Conservation (phyloP, 1,140 invertebrate genomes). For the Lutraria rhynchaena region DNA sequence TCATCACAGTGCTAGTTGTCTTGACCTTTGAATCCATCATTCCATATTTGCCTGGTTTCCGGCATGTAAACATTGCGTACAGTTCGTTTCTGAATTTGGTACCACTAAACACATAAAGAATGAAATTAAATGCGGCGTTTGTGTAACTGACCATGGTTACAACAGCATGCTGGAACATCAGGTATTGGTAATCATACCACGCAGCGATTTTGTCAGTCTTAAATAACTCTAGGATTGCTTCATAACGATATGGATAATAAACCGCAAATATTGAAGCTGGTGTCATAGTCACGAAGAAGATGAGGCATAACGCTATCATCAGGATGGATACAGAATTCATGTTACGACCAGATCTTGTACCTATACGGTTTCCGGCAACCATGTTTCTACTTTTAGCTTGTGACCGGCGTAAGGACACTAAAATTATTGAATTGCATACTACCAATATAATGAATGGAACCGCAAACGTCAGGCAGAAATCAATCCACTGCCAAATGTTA, state of each 20-base stretch:
- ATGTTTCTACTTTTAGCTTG: background rate
- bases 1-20: background rate
- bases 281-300: conserved; percentile 45
- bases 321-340: conserved; percentile 17
- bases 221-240: background rate
- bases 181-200: conserved; percentile 11
- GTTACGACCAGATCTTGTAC: background rate
- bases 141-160: conserved; percentile 43
- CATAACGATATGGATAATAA: background rate
- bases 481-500: conserved; percentile 35
- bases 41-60: background rate
- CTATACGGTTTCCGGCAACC: background rate
- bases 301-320: conserved; percentile 22
- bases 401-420: conserved; percentile 4
- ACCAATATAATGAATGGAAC: conserved; percentile 21
- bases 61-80: background rate
- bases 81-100: conserved; percentile 38
- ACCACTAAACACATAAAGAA: conserved; percentile 53
- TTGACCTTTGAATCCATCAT: background rate
- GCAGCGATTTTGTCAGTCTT: background rate
- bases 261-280: background rate
- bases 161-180: conserved; percentile 21
- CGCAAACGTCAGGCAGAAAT: conserved; percentile 22
- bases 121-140: conserved; percentile 42
- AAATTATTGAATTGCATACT: conserved; percentile 37